A percentile compares a stretch with the other conserved stretches of the same genome.
Evolutionary conservation across 2,797 vertebrate genomes (phyloP).

Genomic region (Taenioides sp.): DNA sequence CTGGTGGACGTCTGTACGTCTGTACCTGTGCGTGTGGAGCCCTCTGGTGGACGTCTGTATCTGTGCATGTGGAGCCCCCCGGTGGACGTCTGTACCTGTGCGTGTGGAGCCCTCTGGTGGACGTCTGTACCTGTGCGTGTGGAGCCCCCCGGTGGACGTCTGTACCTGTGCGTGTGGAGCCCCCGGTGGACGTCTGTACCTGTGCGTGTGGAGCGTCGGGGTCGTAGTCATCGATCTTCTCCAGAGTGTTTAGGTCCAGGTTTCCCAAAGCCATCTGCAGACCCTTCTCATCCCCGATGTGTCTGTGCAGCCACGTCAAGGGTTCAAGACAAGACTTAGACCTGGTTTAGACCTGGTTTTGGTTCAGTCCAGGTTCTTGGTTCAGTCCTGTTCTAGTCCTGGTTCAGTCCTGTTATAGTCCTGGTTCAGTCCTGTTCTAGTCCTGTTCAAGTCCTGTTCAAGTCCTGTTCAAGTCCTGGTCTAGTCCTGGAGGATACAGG

Average conservation of each 20-base stretch:
- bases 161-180: constrained; percentile 48
- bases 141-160: too few species aligned
- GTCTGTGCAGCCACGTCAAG: constrained; percentile 72
- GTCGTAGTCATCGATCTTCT: constrained; percentile 85
- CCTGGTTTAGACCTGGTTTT: background rate
- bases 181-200: constrained; percentile 17
- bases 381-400: background rate
- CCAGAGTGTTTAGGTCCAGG: constrained; percentile 85
- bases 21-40: too few species aligned
- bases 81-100: too few species aligned
- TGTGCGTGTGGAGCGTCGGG: constrained; percentile 78
- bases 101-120: too few species aligned
- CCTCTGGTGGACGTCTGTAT: too few species aligned
- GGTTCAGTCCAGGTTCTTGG: background rate
- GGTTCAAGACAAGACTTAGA: background rate
- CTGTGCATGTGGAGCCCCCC: too few species aligned
- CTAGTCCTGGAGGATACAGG: constrained; percentile 82
- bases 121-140: too few species aligned
- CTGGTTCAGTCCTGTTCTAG: background rate
- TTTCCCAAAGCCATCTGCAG: constrained; percentile 95
- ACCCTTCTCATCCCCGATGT: constrained; percentile 84
- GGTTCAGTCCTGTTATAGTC: background rate
- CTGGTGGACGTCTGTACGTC: too few species aligned
- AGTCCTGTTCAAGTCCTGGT: background rate
- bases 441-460: background rate